Base-by-base conservation (phyloP, 2,888 invertebrate species). In the Minunthozetes semirufus region DNA sequence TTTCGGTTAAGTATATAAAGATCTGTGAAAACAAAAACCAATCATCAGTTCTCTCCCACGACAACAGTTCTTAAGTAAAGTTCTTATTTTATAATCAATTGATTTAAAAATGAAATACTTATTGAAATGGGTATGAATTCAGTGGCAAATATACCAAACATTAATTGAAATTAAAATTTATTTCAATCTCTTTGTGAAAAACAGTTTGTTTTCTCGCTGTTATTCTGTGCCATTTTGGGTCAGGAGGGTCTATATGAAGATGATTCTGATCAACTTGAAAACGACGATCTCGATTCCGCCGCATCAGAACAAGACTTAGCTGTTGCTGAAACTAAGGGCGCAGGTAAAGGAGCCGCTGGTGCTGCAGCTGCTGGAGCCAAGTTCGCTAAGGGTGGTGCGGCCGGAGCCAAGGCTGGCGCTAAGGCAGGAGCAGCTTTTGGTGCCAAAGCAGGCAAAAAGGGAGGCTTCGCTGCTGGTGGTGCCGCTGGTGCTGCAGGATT, bases 381-480 rank as follows among this genome's bases (percentile, higher is more conserved):
- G 19, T 29, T 38, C 17, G 63, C 63, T 0, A 63, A 63, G n/a
- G 63, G 33, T 8, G 63, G 63, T 6, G 63, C 63, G 4, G 63
- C 63, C 0, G 63, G 63, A 15, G 29, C 38, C 33, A 63, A 63
- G n/a, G 63, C 63, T 17, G 63, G 63, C 17, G 63, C 63, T 19
- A 63, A 63, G 25, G 63, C 63, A 6, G 63, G 63, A 15, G 63
- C 63, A 33, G 63, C 63, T 22, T 56, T 56, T 11, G 56, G 56
- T 13, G 68, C 33, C 11, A 68, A 68, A 68, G 68, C 68, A 13
- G 68, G 42, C 15, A 38, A 29, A 33, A 38, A 29, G 17, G 68
- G 68, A n/a, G 61, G 29, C 4, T 61, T 61, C 29, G 72, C 72
- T 59, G 72, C 72, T 42, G 72, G 73, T 17, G 73, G 73, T 0